phyloP scores from a whole-genome alignment of 2,113 vertebrate genomes.

The Romanogobio albipinnatus region DNA sequence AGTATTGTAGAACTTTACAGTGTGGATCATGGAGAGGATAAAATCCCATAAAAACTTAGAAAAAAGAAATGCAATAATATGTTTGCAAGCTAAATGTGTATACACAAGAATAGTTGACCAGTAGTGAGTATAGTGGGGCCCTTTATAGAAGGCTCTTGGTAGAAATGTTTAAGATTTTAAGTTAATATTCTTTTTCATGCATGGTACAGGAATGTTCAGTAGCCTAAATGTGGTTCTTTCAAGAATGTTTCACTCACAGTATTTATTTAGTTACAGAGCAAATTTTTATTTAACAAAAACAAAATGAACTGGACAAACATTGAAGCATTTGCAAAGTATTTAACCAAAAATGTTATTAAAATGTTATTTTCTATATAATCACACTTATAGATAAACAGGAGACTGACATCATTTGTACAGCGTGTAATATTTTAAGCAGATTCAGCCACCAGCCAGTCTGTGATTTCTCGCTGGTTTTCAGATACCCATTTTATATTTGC shows the following conservation, averaged over 20 bases:
- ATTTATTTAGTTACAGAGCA: neutral
- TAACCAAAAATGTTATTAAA: neutral
- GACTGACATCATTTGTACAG: neutral
- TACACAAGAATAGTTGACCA: neutral
- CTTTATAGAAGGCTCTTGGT: too few species aligned
- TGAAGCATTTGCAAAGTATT: neutral
- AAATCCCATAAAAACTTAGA: neutral
- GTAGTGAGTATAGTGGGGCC: too few species aligned
- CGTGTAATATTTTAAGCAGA: neutral
- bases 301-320: neutral
- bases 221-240: neutral
- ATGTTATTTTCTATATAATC: neutral
- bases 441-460: conserved; percentile 73
- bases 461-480: conserved; percentile 70
- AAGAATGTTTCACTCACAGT: too few species aligned
- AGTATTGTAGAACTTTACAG: neutral
- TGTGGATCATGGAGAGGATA: neutral
- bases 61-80: neutral
- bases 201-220: neutral
- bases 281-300: neutral
- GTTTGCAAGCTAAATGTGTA: neutral
- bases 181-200: neutral
- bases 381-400: neutral
- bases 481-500: conserved; percentile 87
- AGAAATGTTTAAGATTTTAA: neutral